phyloP scores from a whole-genome alignment of 2,888 invertebrate genomes.

The Drosophila peninsularis region DNA sequence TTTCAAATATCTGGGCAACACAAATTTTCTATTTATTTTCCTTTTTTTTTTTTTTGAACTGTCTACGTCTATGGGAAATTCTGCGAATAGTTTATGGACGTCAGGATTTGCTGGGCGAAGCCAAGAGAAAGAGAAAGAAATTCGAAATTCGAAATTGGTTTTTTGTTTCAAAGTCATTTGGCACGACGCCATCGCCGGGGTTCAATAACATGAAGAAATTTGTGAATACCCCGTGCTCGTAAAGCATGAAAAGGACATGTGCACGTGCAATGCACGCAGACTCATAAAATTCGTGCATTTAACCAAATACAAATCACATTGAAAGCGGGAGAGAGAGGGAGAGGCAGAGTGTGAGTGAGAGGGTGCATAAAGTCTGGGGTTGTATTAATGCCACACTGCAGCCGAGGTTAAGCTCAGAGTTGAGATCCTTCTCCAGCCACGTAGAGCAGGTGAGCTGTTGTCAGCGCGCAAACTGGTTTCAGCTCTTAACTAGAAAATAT shows the following conservation, averaged over 20 bases:
- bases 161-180: constrained; percentile 65
- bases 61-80: constrained; percentile 48
- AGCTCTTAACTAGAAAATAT: constrained; percentile 40
- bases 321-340: too few relatives aligned
- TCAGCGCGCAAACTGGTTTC: constrained; percentile 55
- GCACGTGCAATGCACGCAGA: constrained; percentile 65
- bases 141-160: constrained; percentile 56
- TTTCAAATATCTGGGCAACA: constrained; percentile 54
- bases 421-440: constrained; percentile 5
- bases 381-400: constrained; percentile 24
- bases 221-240: constrained; percentile 49
- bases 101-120: constrained; percentile 23
- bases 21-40: constrained; percentile 21
- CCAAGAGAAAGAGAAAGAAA: constrained; percentile 1
- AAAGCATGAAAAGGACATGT: constrained; percentile 64
- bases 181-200: constrained; percentile 49
- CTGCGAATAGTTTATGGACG: constrained; percentile 60
- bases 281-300: constrained; percentile 72
- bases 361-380: constrained; percentile 30
- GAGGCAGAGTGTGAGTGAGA: neutral
- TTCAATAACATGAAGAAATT: constrained; percentile 60
- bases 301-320: constrained; percentile 63
- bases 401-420: neutral
- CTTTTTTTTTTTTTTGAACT: constrained; percentile 18
- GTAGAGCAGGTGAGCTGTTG: constrained; percentile 49